phyloP scores from a whole-genome alignment of 2,113 vertebrate genomes.

The Noturus placidus region DNA sequence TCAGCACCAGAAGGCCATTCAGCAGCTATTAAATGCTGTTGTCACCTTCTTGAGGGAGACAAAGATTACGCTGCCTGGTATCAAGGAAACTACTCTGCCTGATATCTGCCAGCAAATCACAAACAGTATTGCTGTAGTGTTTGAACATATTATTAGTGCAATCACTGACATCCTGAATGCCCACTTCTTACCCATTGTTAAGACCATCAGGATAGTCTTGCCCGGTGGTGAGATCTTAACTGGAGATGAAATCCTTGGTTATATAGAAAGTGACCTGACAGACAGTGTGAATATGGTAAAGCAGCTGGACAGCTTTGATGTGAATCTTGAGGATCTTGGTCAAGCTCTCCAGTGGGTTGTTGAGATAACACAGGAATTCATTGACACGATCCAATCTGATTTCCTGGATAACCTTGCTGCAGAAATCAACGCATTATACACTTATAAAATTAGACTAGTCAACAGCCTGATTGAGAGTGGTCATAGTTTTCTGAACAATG shows the following conservation, averaged over 20 bases:
- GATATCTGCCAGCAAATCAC: conserved; percentile 71
- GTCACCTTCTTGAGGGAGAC: conserved; percentile 76
- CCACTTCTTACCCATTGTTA: conserved; percentile 67
- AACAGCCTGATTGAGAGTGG: conserved; percentile 64
- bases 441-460: conserved; percentile 55
- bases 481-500: conserved; percentile 60
- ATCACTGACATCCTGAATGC: conserved; percentile 58
- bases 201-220: conserved; percentile 68
- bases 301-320: conserved; percentile 67
- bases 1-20: conserved; percentile 68
- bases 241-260: conserved; percentile 63
- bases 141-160: conserved; percentile 63
- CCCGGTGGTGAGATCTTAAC: conserved; percentile 64
- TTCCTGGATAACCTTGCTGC: conserved; percentile 69
- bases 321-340: conserved; percentile 71
- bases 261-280: conserved; percentile 58
- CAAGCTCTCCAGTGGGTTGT: conserved; percentile 63
- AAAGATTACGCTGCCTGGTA: conserved; percentile 76
- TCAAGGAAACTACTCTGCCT: conserved; percentile 71
- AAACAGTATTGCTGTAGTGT: conserved; percentile 48
- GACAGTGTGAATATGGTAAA: conserved; percentile 62
- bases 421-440: conserved; percentile 63
- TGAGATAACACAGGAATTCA: conserved; percentile 66
- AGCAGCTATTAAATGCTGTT: conserved; percentile 70
- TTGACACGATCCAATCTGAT: conserved; percentile 71